These are phyloP conservation scores for Atta texana DNA, from an alignment of 1,140 invertebrate species.

Conservation along the genomic window DNA sequence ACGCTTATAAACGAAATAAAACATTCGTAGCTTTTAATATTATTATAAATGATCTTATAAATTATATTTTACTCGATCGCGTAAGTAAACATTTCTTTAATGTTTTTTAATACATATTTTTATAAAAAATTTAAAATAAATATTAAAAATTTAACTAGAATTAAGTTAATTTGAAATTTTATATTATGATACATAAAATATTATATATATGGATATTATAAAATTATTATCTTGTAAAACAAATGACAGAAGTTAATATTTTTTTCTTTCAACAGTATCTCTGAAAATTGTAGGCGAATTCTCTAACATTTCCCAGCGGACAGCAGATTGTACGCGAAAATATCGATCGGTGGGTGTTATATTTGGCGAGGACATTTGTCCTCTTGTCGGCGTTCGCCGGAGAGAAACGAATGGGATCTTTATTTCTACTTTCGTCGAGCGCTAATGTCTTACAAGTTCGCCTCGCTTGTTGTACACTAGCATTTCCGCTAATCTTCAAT, in stretches of 20 bases:
- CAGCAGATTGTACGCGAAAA: constrained; percentile 33
- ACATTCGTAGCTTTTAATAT: constrained; percentile 15
- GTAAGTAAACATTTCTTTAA: background rate
- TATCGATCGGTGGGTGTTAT: constrained; percentile 12
- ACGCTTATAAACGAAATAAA: background rate
- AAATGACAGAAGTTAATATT: background rate
- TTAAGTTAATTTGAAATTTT: background rate
- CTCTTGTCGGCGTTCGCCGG: constrained; percentile 9
- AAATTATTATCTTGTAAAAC: background rate
- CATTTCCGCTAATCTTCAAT: constrained; percentile 57
- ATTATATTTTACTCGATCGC: background rate
- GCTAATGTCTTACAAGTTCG: constrained; percentile 55
- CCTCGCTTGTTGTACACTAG: background rate
- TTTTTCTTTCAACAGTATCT: background rate
- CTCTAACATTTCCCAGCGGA: background rate
- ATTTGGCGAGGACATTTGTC: constrained; percentile 29
- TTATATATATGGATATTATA: background rate
- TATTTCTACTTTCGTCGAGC: constrained; percentile 47
- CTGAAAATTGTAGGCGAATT: constrained; percentile 11
- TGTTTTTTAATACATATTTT: background rate
- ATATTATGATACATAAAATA: background rate
- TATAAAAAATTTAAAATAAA: background rate
- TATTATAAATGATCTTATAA: background rate
- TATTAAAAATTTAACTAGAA: background rate
- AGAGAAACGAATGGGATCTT: constrained; percentile 17